Base-by-base conservation (phyloP, 2,113 vertebrate species). In the Gadus chalcogrammus region DNA sequence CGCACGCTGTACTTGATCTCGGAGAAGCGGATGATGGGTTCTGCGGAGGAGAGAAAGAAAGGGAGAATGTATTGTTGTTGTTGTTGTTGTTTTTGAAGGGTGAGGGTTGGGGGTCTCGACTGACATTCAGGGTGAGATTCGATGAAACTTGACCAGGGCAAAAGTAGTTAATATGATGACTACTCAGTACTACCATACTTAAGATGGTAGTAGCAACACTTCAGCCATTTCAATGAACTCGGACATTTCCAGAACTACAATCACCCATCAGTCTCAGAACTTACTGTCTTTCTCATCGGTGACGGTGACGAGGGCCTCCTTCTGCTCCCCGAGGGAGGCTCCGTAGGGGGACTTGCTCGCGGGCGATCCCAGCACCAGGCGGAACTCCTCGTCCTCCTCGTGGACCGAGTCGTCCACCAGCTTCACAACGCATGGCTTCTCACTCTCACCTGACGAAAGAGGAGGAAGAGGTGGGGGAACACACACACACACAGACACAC, bases 261-360 rank as follows among this genome's bases (percentile, higher is more conserved):
- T 48, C 42, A 20, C 42, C 42, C 42, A 13, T 9, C 2, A 48
- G 42, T 2, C 42, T 28, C 22, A 70, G 13, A 60, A 90, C 93
- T 18, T 84, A 94, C 94, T 94, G 86, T 95, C 94, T 79, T 94
- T 94, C 65, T 88, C 84, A 79, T 95, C 93, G 0, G 93, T 94
- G 78, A 94, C 82, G 55, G 89, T 93, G 81, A 94, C 80, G 75
- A 92, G 7, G 0, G 89, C 80, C 52, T 94, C 94, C 78, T 94
- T 93, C 85, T 89, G 92, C 60, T 94, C 92, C 53, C 93, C 93
- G 3, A 93, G 15, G 3, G 88, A 83, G 4, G 92, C 92, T 67
- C 93, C 93, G 31, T 91, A 94, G 0, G 70, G 38, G 13, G 92
- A 93, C 72, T 91, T 88, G 87, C 92, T 94, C 84, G 91, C 91